A percentile compares a stretch with the other conserved stretches of the same genome.
Evolutionary conservation across 2,888 invertebrate species (phyloP).

Genomic region (Schizaphis graminum): DNA sequence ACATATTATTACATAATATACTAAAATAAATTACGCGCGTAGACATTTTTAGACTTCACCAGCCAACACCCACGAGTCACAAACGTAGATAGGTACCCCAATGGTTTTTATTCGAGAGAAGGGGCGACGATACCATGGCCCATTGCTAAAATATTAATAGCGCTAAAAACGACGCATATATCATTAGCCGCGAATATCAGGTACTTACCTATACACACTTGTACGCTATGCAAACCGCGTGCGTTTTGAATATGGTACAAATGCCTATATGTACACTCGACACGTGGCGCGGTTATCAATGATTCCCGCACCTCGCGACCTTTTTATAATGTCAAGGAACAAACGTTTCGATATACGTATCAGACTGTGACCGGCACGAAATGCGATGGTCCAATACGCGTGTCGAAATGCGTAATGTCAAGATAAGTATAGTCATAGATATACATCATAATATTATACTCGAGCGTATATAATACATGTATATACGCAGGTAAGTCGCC

Average conservation of each 20-base stretch:
- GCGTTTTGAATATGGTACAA: neutral
- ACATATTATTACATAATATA: neutral
- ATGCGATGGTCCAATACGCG: slow-evolving; percentile 45
- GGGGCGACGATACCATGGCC: no score
- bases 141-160: neutral
- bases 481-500: neutral
- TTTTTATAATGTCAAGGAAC: slow-evolving; percentile 20
- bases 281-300: neutral
- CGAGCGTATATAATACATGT: neutral
- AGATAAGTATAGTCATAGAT: slow-evolving; percentile 4
- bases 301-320: slow-evolving; percentile 3
- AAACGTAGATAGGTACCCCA: neutral
- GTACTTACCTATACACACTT: neutral
- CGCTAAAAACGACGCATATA: neutral
- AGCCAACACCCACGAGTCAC: neutral
- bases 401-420: slow-evolving; percentile 47
- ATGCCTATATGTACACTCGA: no score
- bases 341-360: slow-evolving; percentile 49
- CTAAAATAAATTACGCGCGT: neutral
- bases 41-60: neutral
- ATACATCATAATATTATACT: neutral
- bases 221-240: neutral
- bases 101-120: neutral
- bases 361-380: slow-evolving; percentile 49
- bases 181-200: neutral